These are phyloP conservation scores for Australoheros facetus DNA, from an alignment of 2,797 vertebrate species.

Conservation along the genomic window DNA sequence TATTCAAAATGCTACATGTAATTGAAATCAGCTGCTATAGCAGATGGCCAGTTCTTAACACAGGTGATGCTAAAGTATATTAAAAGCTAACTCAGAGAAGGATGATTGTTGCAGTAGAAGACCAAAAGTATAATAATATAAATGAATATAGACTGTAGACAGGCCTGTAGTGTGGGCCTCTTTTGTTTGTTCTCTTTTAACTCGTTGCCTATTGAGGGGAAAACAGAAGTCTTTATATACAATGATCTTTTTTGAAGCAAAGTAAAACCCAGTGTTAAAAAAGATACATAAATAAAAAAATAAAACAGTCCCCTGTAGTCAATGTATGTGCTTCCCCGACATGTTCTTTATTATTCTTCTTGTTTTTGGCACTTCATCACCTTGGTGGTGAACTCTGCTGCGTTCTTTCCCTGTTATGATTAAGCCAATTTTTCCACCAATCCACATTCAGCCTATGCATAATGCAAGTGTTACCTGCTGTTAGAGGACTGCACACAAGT, in stretches of 20 bases:
- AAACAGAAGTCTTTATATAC: background rate
- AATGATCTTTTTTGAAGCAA: background rate
- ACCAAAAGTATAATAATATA: too few species aligned
- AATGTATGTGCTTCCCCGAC: background rate
- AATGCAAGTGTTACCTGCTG: background rate
- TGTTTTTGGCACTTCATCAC: background rate
- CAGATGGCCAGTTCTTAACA: background rate
- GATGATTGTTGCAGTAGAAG: too few species aligned
- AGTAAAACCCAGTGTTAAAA: background rate
- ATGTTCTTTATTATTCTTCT: background rate
- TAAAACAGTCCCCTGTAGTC: background rate
- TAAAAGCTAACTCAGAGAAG: too few species aligned
- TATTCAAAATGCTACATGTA: background rate
- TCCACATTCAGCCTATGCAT: background rate
- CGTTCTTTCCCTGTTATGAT: background rate
- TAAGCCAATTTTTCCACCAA: background rate
- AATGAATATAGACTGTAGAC: too few species aligned
- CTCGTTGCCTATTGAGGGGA: background rate
- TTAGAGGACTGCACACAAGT: background rate
- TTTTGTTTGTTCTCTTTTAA: background rate
- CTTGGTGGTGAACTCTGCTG: background rate
- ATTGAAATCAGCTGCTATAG: background rate
- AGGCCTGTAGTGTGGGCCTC: background rate
- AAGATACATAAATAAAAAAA: too few species aligned
- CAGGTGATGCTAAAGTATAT: background rate